A percentile compares a stretch with the other conserved stretches of the same genome.
Conservation (phyloP, 2,797 vertebrate species). For the Linurgus olivaceus region DNA sequence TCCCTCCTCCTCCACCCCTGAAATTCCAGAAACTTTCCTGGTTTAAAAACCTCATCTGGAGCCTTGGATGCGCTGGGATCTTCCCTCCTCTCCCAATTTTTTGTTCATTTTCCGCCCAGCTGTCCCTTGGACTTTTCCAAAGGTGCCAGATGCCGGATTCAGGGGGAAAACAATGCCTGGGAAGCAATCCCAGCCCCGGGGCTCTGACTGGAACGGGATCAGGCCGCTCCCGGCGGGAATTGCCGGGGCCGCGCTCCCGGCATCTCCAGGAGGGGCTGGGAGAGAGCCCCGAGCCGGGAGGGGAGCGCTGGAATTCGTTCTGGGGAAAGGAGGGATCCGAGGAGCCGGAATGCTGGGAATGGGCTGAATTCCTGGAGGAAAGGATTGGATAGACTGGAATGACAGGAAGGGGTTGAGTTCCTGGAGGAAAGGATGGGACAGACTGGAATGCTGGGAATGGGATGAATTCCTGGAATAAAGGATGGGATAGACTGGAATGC, state of each 20-base stretch:
- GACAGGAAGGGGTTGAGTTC: not conserved
- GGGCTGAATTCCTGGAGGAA: not conserved
- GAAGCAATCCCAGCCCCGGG: conserved; percentile 76
- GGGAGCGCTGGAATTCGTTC: conserved; percentile 30
- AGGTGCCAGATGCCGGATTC: conserved; percentile 80
- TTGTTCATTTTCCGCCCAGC: conserved; percentile 74
- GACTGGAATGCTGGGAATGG: no score
- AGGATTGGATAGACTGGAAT: no score
- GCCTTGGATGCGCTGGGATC: conserved; percentile 48
- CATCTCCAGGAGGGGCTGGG: conserved; percentile 66
- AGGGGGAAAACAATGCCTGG: conserved; percentile 76
- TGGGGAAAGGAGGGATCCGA: not conserved
- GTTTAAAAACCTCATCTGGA: conserved; percentile 38
- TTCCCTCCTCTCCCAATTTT: not conserved
- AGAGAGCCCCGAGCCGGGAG: conserved; percentile 49
- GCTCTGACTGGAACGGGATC: conserved; percentile 77
- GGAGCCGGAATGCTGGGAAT: no score
- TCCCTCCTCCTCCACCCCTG: not conserved
- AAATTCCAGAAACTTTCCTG: not conserved
- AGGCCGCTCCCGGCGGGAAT: conserved; percentile 75
- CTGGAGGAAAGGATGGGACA: no score
- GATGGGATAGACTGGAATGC: no score
- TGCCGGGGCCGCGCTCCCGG: conserved; percentile 46
- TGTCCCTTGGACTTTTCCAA: conserved; percentile 75
- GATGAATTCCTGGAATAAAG: no score